Evolutionary conservation across 1,140 invertebrate species (phyloP), one percentile per base, ranked within the genome.

Genomic region (Bombus pascuorum): DNA sequence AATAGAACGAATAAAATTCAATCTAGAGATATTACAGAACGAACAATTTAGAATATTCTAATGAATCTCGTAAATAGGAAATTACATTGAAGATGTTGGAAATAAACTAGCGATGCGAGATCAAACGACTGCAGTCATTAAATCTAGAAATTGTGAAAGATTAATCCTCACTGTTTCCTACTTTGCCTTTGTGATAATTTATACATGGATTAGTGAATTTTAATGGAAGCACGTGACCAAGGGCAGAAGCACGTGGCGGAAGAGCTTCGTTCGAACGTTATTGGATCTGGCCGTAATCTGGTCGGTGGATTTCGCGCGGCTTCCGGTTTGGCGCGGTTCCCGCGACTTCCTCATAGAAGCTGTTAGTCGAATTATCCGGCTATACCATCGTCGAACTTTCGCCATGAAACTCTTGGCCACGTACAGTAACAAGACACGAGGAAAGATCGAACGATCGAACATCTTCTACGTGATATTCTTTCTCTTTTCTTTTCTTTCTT

Each of bases 341-440:
- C 83, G 83, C 32, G 75, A 70, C 68, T 53, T 28, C 66, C 57
- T 53, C 53, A 2, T 47, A 68, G 77, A 85, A 80, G 57, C 83
- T 85, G 81, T 83, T 83, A 65, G 39, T 62, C 83, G 83, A 85
- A 85, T 85, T 85, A 85, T 85, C 83, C 68, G 1, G 57, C 13
- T 68, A 2, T 62, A 57, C 34, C 32, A n/a, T 34, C 77, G 39
- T 53, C 42, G 22, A 80, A 79, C 77, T 80, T 80, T 85, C 71
- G 70, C 81, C 44, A 28, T 70, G 32, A n/a, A 34, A 72, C 47
- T 62, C 13, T 44, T 8, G 53, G 34, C 59, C 18, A 18, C 32
- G 37, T n/a, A 53, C 34, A 3, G 25, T n/a, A 76, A 37, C 32
- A 75, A 37, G 37, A 53, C 4, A 13, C 22, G 42, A 2, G 3